These are phyloP conservation scores for Pandemis heparana DNA, from an alignment of 2,888 invertebrate genomes.

Conservation along the genomic window DNA sequence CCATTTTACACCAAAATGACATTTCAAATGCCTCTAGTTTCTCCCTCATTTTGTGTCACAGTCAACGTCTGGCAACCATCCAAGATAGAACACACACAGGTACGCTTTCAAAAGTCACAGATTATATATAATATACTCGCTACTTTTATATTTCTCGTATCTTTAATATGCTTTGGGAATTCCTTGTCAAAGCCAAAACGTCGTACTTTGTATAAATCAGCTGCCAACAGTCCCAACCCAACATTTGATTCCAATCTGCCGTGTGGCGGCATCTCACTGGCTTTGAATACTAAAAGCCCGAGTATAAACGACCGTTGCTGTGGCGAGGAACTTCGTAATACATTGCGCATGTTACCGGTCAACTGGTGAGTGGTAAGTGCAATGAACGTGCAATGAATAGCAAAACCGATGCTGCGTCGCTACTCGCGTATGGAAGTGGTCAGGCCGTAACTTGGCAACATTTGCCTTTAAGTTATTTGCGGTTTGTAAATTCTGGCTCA, in stretches of 20 bases:
- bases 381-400: neutral
- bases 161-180: too few species aligned
- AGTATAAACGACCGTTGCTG: neutral
- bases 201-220: neutral
- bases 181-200: too few species aligned
- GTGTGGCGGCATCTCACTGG: slow-evolving; percentile 3
- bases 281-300: slow-evolving; percentile 16
- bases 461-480: slow-evolving; percentile 3
- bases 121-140: too few species aligned
- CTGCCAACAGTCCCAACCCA: too few species aligned
- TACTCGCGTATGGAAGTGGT: neutral
- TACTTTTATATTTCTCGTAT: too few species aligned
- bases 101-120: too few species aligned
- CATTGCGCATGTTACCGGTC: neutral
- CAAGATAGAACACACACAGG: too few species aligned
- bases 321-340: neutral
- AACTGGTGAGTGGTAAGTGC: neutral
- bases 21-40: too few species aligned
- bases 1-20: too few species aligned
- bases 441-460: slow-evolving; percentile 7
- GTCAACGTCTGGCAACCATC: too few species aligned
- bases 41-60: too few species aligned
- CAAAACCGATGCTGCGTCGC: neutral
- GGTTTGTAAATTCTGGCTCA: slow-evolving; percentile 6
- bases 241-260: slow-evolving; percentile 14